A percentile compares a stretch with the other conserved stretches of the same genome.
These are phyloP conservation scores for Galagoides demidoff DNA, from an alignment of 2,797 vertebrate genomes.

Conservation along the genomic window DNA sequence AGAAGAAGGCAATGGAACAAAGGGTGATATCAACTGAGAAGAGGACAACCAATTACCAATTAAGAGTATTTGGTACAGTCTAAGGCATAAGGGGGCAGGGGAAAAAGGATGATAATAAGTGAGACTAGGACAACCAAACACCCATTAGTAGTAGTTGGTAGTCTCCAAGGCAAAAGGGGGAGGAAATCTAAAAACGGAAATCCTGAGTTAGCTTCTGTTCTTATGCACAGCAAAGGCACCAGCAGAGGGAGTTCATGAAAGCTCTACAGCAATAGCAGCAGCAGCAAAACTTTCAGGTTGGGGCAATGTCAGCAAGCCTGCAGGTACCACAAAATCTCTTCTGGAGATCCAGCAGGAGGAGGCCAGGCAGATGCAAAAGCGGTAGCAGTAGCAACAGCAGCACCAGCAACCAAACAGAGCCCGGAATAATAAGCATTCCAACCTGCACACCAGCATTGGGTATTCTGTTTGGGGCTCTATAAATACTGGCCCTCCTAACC, in stretches of 20 bases:
- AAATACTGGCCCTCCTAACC: constrained; percentile 90
- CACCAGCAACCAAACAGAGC: constrained; percentile 90
- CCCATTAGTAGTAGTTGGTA: no score
- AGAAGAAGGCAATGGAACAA: no score
- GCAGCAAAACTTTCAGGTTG: constrained; percentile 95
- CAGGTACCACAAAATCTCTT: constrained; percentile 93
- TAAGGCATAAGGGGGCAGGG: no score
- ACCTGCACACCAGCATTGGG: constrained; percentile 92
- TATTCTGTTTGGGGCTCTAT: constrained; percentile 97
- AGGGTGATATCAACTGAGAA: no score
- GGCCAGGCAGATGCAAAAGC: constrained; percentile 97
- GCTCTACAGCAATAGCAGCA: constrained; percentile 93
- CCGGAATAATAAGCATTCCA: constrained; percentile 87
- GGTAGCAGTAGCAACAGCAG: constrained; percentile 90
- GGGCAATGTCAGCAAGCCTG: constrained; percentile 94
- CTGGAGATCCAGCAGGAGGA: constrained; percentile 99
- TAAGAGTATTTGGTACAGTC: no score
- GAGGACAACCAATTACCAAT: no score
- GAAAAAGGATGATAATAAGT: no score
- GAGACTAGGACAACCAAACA: no score
- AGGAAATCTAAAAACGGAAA: not conserved
- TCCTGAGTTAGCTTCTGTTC: not conserved
- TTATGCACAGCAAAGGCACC: constrained; percentile 92
- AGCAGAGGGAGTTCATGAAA: constrained; percentile 95
- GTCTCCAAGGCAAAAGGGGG: no score